Evolutionary conservation across 1,140 invertebrate species (phyloP).

Genomic region (Anthonomus grandis): DNA sequence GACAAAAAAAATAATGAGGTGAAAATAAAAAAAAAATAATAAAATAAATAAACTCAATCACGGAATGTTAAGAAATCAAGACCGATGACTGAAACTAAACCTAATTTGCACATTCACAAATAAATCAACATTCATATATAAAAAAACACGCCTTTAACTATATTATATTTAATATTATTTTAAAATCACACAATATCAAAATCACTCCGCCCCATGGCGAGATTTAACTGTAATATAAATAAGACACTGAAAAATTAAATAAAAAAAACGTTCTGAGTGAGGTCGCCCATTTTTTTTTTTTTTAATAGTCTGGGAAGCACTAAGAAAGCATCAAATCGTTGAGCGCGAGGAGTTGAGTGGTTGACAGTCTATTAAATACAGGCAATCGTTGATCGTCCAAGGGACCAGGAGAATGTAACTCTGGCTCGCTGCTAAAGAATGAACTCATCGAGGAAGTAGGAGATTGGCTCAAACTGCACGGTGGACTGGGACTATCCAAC

Average conservation of each 20-base stretch:
- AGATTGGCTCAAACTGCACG: conserved; percentile 55
- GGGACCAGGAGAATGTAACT: conserved; percentile 41
- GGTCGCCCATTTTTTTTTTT: conserved; percentile 1
- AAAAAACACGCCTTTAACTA: conserved; percentile 43
- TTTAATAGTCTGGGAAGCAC: conserved; percentile 12
- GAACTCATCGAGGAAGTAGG: conserved; percentile 68
- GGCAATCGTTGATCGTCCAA: conserved; percentile 48
- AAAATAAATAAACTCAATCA: conserved; percentile 46
- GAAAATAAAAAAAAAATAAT: conserved; percentile 29
- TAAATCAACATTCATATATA: conserved; percentile 44
- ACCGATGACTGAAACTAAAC: conserved; percentile 45
- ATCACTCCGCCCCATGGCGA: conserved; percentile 43
- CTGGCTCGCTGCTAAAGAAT: conserved; percentile 64
- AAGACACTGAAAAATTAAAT: conserved; percentile 39
- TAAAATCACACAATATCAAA: conserved; percentile 50
- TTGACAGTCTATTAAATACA: conserved; percentile 51
- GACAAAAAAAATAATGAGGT: conserved; percentile 33
- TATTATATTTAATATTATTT: conserved; percentile 37
- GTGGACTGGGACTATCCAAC: conserved; percentile 45
- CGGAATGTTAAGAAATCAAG: conserved; percentile 48
- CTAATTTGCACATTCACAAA: conserved; percentile 46
- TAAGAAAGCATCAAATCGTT: conserved; percentile 41
- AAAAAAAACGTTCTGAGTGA: conserved; percentile 37
- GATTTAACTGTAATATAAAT: conserved; percentile 43
- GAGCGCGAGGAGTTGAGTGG: conserved; percentile 40